Base-by-base conservation (phyloP, 2,113 vertebrate species). In the Microcebus jonahi region DNA sequence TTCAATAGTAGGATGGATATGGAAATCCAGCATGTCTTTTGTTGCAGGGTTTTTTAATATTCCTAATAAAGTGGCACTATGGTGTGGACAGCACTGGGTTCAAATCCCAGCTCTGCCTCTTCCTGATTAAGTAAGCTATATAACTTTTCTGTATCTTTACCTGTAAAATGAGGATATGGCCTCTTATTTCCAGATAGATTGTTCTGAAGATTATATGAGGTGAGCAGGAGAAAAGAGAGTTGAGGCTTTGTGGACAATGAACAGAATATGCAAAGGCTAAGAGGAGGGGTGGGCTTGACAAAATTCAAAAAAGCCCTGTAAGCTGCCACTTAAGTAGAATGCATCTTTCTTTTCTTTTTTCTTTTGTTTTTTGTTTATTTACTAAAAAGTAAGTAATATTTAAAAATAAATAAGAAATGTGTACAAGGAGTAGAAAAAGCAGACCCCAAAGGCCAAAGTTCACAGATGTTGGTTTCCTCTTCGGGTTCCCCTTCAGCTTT, bases 51-150 rank as follows among this genome's bases (percentile, higher is more conserved):
- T 70, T 70, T 92, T 36, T 17, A n/a, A 25, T 82, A 86, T 27
- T 29, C 4, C 12, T 79, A 34, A 25, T 25, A 25, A 31, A 73
- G 8, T 7, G 8, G 21, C 21, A 4, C 14, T 6, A 0, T 4
- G 20, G 15, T 39, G 0, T 36, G 12, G 18, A 7, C 21, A 34
- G 34, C 3, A 8, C 87, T 81, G n/a, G 15, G 10, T 50, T 84
- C 45, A 21, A 10, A 7, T 27, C 23, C 14, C 29, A 36, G 0
- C 9, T 75, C 11, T 34, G 5, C 53, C 14, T 70, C 48, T 31
- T 36, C 17, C 29, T 34, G 6, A n/a, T 2, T 42, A 10, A 36
- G 39, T 39, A 39, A 70, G 57, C 25, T 21, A 0, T 6, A 0
- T 59, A 13, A 39, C 23, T 36, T 31, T 14, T 61, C 73, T 55